phyloP scores from a whole-genome alignment of 2,888 invertebrate genomes.

The Vanessa cardui region DNA sequence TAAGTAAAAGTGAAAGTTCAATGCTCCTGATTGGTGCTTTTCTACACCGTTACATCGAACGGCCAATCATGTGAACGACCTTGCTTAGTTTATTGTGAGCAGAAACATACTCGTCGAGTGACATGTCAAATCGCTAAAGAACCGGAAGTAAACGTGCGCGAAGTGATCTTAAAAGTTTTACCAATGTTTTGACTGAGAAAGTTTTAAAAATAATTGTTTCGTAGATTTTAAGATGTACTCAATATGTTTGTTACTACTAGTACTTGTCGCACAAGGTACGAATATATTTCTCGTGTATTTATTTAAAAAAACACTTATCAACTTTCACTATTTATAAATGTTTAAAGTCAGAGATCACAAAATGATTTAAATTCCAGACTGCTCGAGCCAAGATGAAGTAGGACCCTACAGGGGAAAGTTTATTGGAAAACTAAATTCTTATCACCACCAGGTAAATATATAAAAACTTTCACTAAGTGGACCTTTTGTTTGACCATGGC shows the following conservation, averaged over 20 bases:
- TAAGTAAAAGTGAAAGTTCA: constrained; percentile 61
- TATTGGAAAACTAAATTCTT: constrained; percentile 93
- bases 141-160: constrained; percentile 48
- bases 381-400: constrained; percentile 83
- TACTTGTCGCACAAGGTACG: constrained; percentile 58
- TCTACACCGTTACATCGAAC: neutral
- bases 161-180: constrained; percentile 42
- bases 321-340: constrained; percentile 57
- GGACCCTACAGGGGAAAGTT: constrained; percentile 91
- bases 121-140: constrained; percentile 51
- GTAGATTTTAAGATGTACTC: constrained; percentile 55
- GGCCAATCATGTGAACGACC: constrained; percentile 51
- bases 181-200: constrained; percentile 52
- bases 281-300: constrained; percentile 5
- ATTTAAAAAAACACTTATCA: constrained; percentile 15
- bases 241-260: constrained; percentile 56
- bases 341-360: constrained; percentile 13
- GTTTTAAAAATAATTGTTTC: constrained; percentile 49
- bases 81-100: constrained; percentile 40
- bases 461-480: constrained; percentile 35
- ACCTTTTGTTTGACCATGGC: constrained; percentile 33
- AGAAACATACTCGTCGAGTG: constrained; percentile 42
- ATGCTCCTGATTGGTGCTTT: constrained; percentile 50
- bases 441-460: constrained; percentile 88
- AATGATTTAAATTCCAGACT: constrained; percentile 56